Percentiles rank a stretch among this genome's conserved stretches.
phyloP scores from a whole-genome alignment of 2,888 invertebrate genomes.

The Matsumyia berberina region DNA sequence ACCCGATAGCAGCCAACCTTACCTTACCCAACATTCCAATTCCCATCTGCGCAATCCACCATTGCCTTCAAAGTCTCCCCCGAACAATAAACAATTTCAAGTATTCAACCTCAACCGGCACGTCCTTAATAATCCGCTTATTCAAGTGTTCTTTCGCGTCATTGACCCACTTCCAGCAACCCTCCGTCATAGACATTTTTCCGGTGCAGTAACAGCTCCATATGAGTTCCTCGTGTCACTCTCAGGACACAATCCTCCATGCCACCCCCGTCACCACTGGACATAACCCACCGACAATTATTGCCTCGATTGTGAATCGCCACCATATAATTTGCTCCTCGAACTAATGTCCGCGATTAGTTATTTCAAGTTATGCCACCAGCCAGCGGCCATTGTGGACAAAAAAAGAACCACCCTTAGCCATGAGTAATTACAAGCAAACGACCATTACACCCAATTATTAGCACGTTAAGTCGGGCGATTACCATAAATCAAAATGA shows the following conservation, averaged over 20 bases:
- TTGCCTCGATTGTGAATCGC: constrained; percentile 19
- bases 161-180: constrained; percentile 52
- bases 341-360: constrained; percentile 37
- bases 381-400: neutral
- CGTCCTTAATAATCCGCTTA: constrained; percentile 58
- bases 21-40: neutral
- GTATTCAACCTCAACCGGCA: constrained; percentile 18
- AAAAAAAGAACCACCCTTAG: neutral
- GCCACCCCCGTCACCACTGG: neutral
- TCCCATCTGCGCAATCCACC: too few relatives aligned
- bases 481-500: constrained; percentile 58
- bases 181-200: neutral
- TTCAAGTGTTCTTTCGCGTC: constrained; percentile 51
- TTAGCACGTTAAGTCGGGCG: constrained; percentile 61
- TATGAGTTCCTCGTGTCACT: constrained; percentile 3
- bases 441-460: constrained; percentile 70
- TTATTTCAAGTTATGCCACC: constrained; percentile 32
- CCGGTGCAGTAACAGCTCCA: neutral
- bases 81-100: constrained; percentile 11
- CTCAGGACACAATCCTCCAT: neutral
- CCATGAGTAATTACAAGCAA: constrained; percentile 55
- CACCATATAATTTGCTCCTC: constrained; percentile 43
- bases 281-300: constrained; percentile 13
- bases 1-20: neutral
- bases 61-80: neutral